Conservation (phyloP, 2,888 invertebrate genomes). For the Cataglyphis rosenhaueri region DNA sequence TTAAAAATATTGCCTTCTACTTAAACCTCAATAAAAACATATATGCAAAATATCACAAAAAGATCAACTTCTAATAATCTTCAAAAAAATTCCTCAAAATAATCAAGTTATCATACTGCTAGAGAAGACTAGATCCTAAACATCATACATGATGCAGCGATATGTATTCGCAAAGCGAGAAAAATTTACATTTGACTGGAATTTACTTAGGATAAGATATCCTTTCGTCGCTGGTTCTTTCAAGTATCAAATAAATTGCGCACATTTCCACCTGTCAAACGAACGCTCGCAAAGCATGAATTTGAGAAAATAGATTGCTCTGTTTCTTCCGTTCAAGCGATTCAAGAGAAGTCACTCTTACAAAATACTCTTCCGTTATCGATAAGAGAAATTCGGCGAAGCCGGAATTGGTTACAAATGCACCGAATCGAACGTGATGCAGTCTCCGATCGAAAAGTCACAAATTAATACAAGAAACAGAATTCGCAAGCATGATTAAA, state of each 20-base stretch:
- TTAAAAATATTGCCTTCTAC: too few relatives aligned
- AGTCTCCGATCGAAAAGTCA: background rate
- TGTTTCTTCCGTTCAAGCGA: background rate
- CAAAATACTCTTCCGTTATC: too few relatives aligned
- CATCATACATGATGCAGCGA: background rate
- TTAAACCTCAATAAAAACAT: too few relatives aligned
- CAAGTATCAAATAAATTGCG: constrained; percentile 10
- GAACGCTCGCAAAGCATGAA: background rate
- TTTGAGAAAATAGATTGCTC: background rate
- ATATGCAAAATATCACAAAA: too few relatives aligned
- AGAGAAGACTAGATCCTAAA: background rate
- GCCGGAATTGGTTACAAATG: constrained; percentile 52
- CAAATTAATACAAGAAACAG: background rate
- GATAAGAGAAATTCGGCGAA: constrained; percentile 29
- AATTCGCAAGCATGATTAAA: constrained; percentile 32
- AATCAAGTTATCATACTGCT: too few relatives aligned
- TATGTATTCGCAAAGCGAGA: background rate
- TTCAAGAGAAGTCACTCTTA: background rate
- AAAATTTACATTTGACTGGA: background rate
- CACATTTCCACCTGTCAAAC: background rate
- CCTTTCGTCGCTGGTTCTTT: background rate
- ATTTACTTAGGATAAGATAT: background rate
- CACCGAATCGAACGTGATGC: constrained; percentile 18
- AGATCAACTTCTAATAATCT: too few relatives aligned
- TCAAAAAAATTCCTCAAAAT: too few relatives aligned